Evolutionary conservation across 2,113 vertebrate species (phyloP).

Genomic region (Hylia prasina): DNA sequence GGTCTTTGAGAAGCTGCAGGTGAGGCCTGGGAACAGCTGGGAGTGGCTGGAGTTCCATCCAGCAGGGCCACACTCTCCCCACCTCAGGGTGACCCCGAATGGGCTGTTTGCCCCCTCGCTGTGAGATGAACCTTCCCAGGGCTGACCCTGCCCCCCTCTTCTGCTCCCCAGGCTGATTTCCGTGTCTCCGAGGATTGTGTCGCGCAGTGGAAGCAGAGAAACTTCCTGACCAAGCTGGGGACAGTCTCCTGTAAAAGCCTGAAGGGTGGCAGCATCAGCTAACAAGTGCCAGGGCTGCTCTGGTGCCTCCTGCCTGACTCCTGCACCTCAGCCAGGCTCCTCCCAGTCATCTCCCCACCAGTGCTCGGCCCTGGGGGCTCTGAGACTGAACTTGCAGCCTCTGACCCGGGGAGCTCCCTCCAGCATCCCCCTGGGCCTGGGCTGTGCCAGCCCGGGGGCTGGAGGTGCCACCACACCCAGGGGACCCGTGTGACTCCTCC

Average conservation of each 20-base stretch:
- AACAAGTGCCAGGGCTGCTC: conserved; percentile 24
- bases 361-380: not conserved
- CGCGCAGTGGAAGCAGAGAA: conserved; percentile 89
- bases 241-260: conserved; percentile 88
- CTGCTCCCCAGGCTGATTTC: conserved; percentile 81
- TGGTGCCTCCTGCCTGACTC: not conserved
- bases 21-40: conserved; percentile 5
- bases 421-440: not conserved
- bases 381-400: not conserved
- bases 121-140: not conserved
- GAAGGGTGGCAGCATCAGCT: conserved; percentile 91
- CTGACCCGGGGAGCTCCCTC: not conserved
- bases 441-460: not conserved
- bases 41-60: not conserved
- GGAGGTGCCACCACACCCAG: not conserved
- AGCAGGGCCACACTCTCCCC: not conserved
- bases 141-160: not conserved
- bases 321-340: not conserved
- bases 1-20: conserved; percentile 96
- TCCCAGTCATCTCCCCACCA: not conserved
- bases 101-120: fast-evolving
- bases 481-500: not conserved
- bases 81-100: not conserved
- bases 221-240: conserved; percentile 91
- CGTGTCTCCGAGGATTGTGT: conserved; percentile 79